A percentile compares a stretch with the other conserved stretches of the same genome.
These are phyloP conservation scores for Yponomeuta cagnagella DNA, from an alignment of 2,888 invertebrate species.

Conservation along the genomic window DNA sequence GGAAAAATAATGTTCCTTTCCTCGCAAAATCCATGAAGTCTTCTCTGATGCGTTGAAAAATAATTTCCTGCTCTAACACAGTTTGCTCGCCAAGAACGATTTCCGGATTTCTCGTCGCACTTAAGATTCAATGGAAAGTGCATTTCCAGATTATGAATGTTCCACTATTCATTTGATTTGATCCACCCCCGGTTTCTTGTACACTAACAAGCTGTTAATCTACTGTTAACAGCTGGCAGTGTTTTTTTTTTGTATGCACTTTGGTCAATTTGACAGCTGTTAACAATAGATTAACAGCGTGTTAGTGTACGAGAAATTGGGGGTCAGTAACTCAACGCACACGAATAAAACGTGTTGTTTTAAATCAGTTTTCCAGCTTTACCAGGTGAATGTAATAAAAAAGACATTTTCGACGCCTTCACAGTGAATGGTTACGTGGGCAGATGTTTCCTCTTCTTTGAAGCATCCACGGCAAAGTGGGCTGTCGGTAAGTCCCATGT, in stretches of 20 bases:
- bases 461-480: no score
- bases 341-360: background rate
- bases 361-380: background rate
- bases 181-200: background rate
- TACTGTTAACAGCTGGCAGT: no score
- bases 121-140: constrained; percentile 4
- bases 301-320: no score
- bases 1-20: background rate
- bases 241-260: no score
- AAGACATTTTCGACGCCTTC: no score
- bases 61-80: constrained; percentile 8
- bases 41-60: background rate
- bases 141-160: constrained; percentile 11
- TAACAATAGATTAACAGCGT: no score
- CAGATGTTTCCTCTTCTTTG: no score
- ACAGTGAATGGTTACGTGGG: no score
- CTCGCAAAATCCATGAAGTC: constrained; percentile 6
- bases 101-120: constrained; percentile 9
- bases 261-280: no score
- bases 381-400: background rate
- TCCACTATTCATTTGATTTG: background rate
- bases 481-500: no score
- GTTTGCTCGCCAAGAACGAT: constrained; percentile 5
- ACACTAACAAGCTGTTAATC: no score
- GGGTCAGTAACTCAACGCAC: background rate